Conservation (phyloP, 1,140 invertebrate genomes). For the Homalodisca vitripennis region DNA sequence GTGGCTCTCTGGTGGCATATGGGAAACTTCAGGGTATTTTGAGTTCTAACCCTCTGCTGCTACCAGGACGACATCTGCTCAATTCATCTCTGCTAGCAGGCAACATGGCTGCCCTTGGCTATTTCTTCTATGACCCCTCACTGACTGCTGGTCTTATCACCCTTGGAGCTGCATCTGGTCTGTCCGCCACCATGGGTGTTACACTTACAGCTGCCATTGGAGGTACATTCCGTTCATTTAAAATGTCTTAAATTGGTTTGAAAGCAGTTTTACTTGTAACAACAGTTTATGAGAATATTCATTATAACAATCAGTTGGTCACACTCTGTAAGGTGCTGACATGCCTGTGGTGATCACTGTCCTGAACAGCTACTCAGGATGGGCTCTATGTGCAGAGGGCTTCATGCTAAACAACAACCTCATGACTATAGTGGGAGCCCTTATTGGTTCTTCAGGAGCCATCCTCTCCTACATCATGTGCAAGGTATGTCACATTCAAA, state of each 20-base stretch:
- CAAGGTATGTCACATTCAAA: no score
- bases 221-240: conserved; percentile 56
- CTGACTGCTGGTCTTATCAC: conserved; percentile 63
- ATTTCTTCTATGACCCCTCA: conserved; percentile 63
- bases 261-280: no score
- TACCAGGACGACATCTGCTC: conserved; percentile 79
- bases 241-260: no score
- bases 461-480: conserved; percentile 96
- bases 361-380: conserved; percentile 79
- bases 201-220: conserved; percentile 88
- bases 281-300: no score
- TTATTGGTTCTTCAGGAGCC: conserved; percentile 89
- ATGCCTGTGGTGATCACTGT: conserved; percentile 95
- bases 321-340: conserved; percentile 85
- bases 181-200: conserved; percentile 78
- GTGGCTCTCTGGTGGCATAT: conserved; percentile 86
- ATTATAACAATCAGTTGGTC: no score
- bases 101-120: conserved; percentile 70
- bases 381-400: conserved; percentile 87
- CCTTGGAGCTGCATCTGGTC: conserved; percentile 68
- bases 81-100: conserved; percentile 67
- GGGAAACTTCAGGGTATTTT: conserved; percentile 86
- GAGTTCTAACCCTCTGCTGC: conserved; percentile 72
- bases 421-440: conserved; percentile 88
- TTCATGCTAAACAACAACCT: conserved; percentile 93